Evolutionary conservation across 2,797 vertebrate genomes (phyloP).

Genomic region (Clamator glandarius): DNA sequence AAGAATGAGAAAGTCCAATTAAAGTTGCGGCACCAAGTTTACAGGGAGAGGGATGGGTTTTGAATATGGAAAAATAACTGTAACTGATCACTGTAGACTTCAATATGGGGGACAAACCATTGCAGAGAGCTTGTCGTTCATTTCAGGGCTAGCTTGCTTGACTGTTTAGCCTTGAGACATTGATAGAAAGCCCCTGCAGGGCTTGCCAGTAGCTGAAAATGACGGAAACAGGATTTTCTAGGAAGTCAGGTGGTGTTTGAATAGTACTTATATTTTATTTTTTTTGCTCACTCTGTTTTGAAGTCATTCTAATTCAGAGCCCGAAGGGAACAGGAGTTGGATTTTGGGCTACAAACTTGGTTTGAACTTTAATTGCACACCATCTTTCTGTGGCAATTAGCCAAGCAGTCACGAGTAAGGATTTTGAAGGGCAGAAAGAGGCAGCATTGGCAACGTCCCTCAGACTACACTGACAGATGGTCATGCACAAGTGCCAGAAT

Average conservation of each 20-base stretch:
- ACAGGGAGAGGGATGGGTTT: not conserved
- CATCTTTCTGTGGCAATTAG: not conserved
- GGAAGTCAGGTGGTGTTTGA: not conserved
- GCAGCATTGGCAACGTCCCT: not conserved
- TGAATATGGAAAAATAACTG: not conserved
- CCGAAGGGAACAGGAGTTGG: not conserved
- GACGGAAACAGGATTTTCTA: not conserved
- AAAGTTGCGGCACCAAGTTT: not conserved
- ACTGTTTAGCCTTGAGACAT: not conserved
- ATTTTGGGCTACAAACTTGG: not conserved
- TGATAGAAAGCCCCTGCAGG: not conserved
- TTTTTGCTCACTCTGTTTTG: conserved; percentile 46
- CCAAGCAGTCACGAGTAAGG: not conserved
- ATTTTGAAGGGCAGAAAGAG: not conserved
- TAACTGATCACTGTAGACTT: not conserved
- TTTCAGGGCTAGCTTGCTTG: not conserved
- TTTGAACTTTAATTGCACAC: conserved; percentile 33
- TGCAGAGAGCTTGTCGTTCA: not conserved
- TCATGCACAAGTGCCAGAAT: not conserved
- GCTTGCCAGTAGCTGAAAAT: not conserved
- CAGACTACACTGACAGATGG: not conserved
- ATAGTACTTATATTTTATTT: conserved; percentile 5
- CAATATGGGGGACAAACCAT: not conserved
- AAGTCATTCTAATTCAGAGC: conserved; percentile 30
- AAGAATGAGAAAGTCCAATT: not conserved